A percentile compares a stretch with the other conserved stretches of the same genome.
Conservation (phyloP, 1,140 invertebrate genomes). For the Rhopalosiphum maidis region DNA sequence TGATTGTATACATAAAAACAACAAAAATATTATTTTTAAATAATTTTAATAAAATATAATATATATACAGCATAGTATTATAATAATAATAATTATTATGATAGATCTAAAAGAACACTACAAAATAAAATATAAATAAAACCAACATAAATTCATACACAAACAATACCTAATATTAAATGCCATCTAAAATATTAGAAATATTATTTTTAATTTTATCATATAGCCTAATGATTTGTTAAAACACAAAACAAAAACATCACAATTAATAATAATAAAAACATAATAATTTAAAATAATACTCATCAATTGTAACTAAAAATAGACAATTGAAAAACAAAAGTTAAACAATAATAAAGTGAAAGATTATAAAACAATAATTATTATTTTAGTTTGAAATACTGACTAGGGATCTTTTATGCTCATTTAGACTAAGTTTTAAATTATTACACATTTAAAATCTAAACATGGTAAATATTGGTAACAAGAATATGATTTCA, state of each 20-base stretch:
- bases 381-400: constrained; percentile 50
- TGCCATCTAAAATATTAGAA: constrained; percentile 56
- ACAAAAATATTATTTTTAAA: constrained; percentile 51
- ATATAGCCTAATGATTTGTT: constrained; percentile 57
- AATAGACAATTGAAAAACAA: constrained; percentile 48
- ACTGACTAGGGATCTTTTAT: constrained; percentile 56
- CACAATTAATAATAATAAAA: constrained; percentile 55
- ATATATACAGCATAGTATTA: constrained; percentile 58
- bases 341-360: constrained; percentile 45
- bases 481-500: constrained; percentile 57
- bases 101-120: constrained; percentile 58
- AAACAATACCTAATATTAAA: constrained; percentile 58
- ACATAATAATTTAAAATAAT: constrained; percentile 40
- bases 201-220: constrained; percentile 49
- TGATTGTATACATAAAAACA: constrained; percentile 15
- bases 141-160: constrained; percentile 57
- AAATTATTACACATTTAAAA: constrained; percentile 54
- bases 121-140: constrained; percentile 57
- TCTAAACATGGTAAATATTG: constrained; percentile 55
- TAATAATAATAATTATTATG: constrained; percentile 55
- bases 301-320: constrained; percentile 52
- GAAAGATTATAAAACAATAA: constrained; percentile 46
- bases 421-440: constrained; percentile 54
- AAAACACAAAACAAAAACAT: constrained; percentile 58
- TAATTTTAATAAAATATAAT: constrained; percentile 58